Conservation (phyloP, 2,888 invertebrate genomes). For the Phyllotreta striolata region DNA sequence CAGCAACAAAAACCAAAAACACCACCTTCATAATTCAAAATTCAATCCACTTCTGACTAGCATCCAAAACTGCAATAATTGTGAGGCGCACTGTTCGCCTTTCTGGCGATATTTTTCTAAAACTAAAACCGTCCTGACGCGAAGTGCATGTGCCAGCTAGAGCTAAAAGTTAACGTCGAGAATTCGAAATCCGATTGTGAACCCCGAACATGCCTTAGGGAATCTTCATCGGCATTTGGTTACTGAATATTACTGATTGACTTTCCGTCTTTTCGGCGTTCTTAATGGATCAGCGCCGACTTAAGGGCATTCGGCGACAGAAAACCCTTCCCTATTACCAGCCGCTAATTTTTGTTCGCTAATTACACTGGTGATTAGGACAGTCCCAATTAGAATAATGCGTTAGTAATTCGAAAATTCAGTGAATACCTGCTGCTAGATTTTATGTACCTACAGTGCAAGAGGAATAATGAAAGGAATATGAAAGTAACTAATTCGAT, state of each 20-base stretch:
- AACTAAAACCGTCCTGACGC: conserved; percentile 26
- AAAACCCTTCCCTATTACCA: too few species aligned
- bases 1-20: conserved; percentile 17
- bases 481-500: too few species aligned
- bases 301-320: conserved; percentile 13
- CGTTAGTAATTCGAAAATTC: too few species aligned
- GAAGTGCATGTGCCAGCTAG: conserved; percentile 10
- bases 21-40: neutral
- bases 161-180: conserved; percentile 5
- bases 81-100: conserved; percentile 1
- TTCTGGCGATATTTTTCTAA: neutral
- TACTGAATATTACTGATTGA: conserved; percentile 11
- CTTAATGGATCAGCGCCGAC: neutral
- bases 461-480: too few species aligned
- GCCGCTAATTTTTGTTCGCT: too few species aligned
- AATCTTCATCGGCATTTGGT: conserved; percentile 16
- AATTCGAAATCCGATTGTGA: conserved; percentile 22
- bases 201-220: conserved; percentile 26
- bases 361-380: too few species aligned
- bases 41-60: too few species aligned
- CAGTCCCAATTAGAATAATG: too few species aligned
- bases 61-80: too few species aligned
- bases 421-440: too few species aligned
- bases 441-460: too few species aligned
- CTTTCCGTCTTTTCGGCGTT: conserved; percentile 7